Evolutionary conservation across 2,113 vertebrate species (phyloP).

Genomic region (Oncorhynchus mykiss): DNA sequence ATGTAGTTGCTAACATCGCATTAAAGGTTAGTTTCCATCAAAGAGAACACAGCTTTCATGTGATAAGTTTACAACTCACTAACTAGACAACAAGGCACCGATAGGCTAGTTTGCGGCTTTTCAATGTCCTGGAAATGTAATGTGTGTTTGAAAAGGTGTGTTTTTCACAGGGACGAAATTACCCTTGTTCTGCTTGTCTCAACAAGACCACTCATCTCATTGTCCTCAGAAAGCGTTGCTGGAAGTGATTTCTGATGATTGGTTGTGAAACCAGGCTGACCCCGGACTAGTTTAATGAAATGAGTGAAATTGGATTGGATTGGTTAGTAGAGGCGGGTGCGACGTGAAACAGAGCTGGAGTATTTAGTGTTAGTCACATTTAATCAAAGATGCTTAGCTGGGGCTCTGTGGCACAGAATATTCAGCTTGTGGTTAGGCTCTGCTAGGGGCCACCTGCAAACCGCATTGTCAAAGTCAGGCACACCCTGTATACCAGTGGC

Average conservation of each 20-base stretch:
- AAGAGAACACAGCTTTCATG: too few species aligned
- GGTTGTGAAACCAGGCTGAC: neutral
- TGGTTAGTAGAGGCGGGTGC: neutral
- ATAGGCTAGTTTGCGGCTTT: too few species aligned
- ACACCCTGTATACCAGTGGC: neutral
- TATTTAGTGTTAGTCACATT: constrained; percentile 15
- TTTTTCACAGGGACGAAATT: too few species aligned
- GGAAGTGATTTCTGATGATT: neutral
- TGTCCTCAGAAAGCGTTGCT: neutral
- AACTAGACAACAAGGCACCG: too few species aligned
- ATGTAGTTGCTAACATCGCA: neutral
- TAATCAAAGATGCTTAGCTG: constrained; percentile 31
- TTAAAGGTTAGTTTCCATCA: too few species aligned
- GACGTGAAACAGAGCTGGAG: constrained; percentile 34
- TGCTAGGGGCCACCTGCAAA: constrained; percentile 17
- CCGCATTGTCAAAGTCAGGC: neutral
- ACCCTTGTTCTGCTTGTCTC: neutral
- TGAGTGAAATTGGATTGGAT: constrained; percentile 3
- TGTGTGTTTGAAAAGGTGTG: too few species aligned
- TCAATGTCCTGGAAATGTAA: too few species aligned
- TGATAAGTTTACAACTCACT: too few species aligned
- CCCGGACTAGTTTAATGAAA: neutral
- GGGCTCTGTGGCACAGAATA: constrained; percentile 25
- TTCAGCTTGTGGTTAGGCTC: constrained; percentile 20
- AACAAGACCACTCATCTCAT: neutral